Conservation (phyloP, 1,140 invertebrate species). For the Elymnias hypermnestra region DNA sequence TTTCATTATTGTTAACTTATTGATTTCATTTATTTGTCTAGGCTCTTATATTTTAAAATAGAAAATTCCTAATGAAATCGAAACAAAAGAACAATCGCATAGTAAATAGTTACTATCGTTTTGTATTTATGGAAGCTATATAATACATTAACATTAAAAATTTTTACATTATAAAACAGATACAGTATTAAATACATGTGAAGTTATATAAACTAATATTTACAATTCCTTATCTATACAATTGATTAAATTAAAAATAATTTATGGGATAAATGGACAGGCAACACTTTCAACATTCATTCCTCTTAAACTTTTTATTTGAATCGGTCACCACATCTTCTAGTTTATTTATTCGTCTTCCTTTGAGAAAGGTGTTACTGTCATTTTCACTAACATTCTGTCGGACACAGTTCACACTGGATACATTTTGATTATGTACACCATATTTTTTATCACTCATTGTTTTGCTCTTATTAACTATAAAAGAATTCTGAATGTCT, state of each 20-base stretch:
- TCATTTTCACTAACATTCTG: conserved; percentile 61
- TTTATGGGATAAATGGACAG: conserved; percentile 59
- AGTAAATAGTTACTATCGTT: conserved; percentile 48
- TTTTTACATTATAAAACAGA: conserved; percentile 70
- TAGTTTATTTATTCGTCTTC: conserved; percentile 56
- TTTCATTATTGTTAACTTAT: no score
- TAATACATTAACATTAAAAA: conserved; percentile 54
- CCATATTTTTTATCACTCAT: conserved; percentile 68
- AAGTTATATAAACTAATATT: conserved; percentile 65
- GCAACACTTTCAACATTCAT: conserved; percentile 62
- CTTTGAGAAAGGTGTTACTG: conserved; percentile 57
- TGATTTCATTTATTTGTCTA: conserved; percentile 20
- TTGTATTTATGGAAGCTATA: conserved; percentile 42
- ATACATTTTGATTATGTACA: conserved; percentile 71
- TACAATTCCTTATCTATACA: conserved; percentile 67
- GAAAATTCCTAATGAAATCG: conserved; percentile 32
- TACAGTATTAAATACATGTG: conserved; percentile 68
- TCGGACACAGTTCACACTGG: conserved; percentile 63
- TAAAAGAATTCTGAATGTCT: conserved; percentile 67
- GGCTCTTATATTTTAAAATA: conserved; percentile 17
- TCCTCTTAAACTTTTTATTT: conserved; percentile 68
- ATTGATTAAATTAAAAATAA: conserved; percentile 65
- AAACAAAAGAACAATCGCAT: conserved; percentile 40
- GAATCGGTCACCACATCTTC: conserved; percentile 59
- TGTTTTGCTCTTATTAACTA: conserved; percentile 66